Base-by-base conservation (phyloP, 2,888 invertebrate species). In the Allygus modestus region DNA sequence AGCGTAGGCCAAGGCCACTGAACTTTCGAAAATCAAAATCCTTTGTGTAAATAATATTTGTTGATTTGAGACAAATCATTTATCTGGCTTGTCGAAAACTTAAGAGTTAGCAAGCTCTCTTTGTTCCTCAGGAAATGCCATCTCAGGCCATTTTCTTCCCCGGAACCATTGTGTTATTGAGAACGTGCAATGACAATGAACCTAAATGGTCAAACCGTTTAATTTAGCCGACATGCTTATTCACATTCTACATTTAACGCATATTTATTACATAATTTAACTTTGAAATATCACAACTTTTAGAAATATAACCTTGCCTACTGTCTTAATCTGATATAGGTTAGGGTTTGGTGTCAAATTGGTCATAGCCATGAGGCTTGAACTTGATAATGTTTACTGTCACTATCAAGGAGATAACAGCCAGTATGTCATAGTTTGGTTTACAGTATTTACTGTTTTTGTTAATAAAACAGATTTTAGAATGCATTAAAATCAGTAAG, bases 1-100 rank as follows among this genome's bases (percentile, higher is more conserved):
- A 77, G 83, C 65, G 65, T 69, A 83, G 83, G 85, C 85, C 85
- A 85, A 85, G 85, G 85, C 85, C 85, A 71, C 58, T 83, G 71
- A 58, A 58, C 61, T 73, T 83, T 83, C 75, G 17, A 58, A 58
- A 83, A 58, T 58, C 20, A 12, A 23, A 79, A 33, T 58, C 33
- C 58, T 58, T 79, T 79, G 58, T 79, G 4, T 46, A 26, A 23
- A 7, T 26, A 77, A 77, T 73, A 41, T 41, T 20, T n/a, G 4
- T 20, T 17, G 23, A 54, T 54, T 54, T 54, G 20, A 23, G 23
- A 20, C 23, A 15, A 23, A 54, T n/a, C 15, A 7, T 1, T 20
- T 54, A 23, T 2, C 46, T 1, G 11, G 5, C 46, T 23, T 54
- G 54, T 20, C 23, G 9, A 20, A 54, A 54, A 71, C 41, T 23